Evolutionary conservation across 2,888 invertebrate genomes (phyloP).

Genomic region (Willowsia nigromaculata): DNA sequence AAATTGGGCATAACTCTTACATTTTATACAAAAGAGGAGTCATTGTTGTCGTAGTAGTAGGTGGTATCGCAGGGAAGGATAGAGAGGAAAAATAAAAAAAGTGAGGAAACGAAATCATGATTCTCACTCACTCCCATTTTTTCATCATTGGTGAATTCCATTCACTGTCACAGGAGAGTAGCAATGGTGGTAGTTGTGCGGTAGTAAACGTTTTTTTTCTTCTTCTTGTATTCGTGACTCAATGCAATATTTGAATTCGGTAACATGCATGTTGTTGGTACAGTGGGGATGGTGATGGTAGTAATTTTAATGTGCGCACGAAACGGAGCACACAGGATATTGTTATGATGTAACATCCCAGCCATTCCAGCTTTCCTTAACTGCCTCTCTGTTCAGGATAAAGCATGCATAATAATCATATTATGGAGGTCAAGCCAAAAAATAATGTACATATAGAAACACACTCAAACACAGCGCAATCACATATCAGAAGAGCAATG

Average conservation of each 20-base stretch:
- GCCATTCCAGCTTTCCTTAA: slow-evolving; percentile 47
- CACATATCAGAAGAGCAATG: slow-evolving; percentile 21
- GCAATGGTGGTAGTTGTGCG: not conserved
- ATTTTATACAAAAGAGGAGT: slow-evolving; percentile 37
- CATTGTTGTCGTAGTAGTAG: not conserved
- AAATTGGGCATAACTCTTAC: slow-evolving; percentile 38
- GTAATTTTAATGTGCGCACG: slow-evolving; percentile 53
- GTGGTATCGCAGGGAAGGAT: not conserved
- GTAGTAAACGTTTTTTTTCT: slow-evolving; percentile 22
- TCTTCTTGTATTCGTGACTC: slow-evolving; percentile 24
- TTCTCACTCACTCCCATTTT: slow-evolving; percentile 43
- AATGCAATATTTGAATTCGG: slow-evolving; percentile 44
- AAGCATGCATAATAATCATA: slow-evolving; percentile 53
- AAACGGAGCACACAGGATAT: slow-evolving; percentile 48
- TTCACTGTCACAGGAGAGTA: slow-evolving; percentile 31
- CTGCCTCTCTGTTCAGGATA: slow-evolving; percentile 19
- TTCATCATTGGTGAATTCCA: slow-evolving; percentile 34
- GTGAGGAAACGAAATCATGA: slow-evolving; percentile 51
- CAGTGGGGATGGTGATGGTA: slow-evolving; percentile 30
- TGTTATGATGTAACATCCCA: slow-evolving; percentile 63
- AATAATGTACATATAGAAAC: not conserved
- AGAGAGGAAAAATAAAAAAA: slow-evolving; percentile 28
- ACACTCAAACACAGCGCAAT: slow-evolving; percentile 13
- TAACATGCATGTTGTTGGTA: slow-evolving; percentile 47
- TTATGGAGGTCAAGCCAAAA: slow-evolving; percentile 59